Percentiles rank a stretch among this genome's conserved stretches.
phyloP scores from a whole-genome alignment of 2,888 invertebrate species.

The Branchipolynoe longqiensis region DNA sequence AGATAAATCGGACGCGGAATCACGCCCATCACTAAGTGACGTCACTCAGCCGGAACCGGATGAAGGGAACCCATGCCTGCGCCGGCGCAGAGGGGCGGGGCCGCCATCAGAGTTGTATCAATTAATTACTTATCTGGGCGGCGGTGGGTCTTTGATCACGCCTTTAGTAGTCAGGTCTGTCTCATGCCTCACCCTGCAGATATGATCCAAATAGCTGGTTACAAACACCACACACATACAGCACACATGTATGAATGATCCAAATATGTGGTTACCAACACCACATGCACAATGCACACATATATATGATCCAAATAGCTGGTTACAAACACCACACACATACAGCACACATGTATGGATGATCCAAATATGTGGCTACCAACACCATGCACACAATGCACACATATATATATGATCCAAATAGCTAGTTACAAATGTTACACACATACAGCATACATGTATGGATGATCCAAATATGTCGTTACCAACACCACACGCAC shows the following conservation, averaged over 20 bases:
- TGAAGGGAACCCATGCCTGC: background rate
- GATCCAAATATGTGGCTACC: background rate
- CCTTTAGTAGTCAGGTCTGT: background rate
- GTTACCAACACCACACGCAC: background rate
- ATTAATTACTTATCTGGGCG: slow-evolving; percentile 8
- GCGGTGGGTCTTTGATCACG: background rate
- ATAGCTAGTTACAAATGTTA: background rate
- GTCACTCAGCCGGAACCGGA: slow-evolving; percentile 32
- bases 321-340: background rate
- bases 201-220: background rate
- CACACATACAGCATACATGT: background rate
- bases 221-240: background rate
- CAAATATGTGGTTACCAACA: background rate
- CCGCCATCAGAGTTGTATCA: background rate
- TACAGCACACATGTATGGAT: background rate
- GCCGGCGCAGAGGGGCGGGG: background rate
- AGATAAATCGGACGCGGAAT: no score
- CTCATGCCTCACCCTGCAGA: background rate
- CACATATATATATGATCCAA: background rate
- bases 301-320: background rate
- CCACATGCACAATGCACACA: background rate
- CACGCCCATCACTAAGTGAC: slow-evolving; percentile 12
- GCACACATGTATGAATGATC: background rate
- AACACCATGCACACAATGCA: background rate
- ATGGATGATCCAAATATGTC: no score